Evolutionary conservation across 2,888 invertebrate species (phyloP).

Genomic region (Trichogramma evanescens): DNA sequence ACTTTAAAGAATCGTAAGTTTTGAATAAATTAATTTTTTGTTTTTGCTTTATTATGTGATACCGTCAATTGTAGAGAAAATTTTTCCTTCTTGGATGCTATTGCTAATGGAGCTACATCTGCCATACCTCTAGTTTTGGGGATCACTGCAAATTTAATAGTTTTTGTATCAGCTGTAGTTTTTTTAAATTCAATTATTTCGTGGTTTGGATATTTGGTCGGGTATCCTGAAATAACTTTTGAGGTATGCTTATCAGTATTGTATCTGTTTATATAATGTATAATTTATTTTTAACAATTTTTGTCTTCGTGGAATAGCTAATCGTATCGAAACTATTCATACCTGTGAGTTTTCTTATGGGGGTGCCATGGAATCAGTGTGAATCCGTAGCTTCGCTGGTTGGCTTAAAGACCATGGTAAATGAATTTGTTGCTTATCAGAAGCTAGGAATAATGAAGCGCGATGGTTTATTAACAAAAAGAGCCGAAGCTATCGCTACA

Average conservation of each 20-base stretch:
- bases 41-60: not conserved
- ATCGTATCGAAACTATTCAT: slow-evolving; percentile 82
- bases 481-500: slow-evolving; percentile 76
- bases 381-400: slow-evolving; percentile 72
- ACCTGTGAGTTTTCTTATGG: slow-evolving; percentile 85
- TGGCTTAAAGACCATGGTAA: slow-evolving; percentile 81
- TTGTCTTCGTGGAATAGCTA: slow-evolving; percentile 48
- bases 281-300: not conserved
- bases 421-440: slow-evolving; percentile 86
- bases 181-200: slow-evolving; percentile 73
- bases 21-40: not conserved
- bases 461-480: slow-evolving; percentile 51
- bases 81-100: slow-evolving; percentile 80
- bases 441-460: slow-evolving; percentile 60
- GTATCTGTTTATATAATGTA: not conserved
- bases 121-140: slow-evolving; percentile 75
- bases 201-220: slow-evolving; percentile 76
- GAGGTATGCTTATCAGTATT: slow-evolving; percentile 36
- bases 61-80: slow-evolving; percentile 58
- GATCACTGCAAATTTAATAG: slow-evolving; percentile 84
- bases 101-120: slow-evolving; percentile 76
- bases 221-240: slow-evolving; percentile 54
- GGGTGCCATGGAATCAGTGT: slow-evolving; percentile 67
- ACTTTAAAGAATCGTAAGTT: slow-evolving; percentile 61
- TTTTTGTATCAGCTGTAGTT: slow-evolving; percentile 79